Evolutionary conservation across 2,113 vertebrate species (phyloP).

Genomic region (Bujurquina vittata): DNA sequence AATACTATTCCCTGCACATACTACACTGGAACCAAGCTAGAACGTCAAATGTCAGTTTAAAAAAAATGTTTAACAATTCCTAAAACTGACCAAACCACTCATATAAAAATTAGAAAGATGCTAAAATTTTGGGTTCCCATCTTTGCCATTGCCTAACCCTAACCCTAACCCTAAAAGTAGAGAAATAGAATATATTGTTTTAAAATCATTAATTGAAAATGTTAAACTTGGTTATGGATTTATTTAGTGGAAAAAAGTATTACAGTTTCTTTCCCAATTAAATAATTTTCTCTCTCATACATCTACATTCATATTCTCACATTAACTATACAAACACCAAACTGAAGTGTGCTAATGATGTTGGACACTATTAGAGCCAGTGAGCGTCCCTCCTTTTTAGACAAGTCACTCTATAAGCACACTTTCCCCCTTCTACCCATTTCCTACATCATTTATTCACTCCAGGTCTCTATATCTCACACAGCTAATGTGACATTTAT

Average conservation of each 20-base stretch:
- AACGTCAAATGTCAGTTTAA: background rate
- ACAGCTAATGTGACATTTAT: constrained; percentile 81
- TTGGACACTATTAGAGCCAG: constrained; percentile 50
- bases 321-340: constrained; percentile 32
- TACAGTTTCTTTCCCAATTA: background rate
- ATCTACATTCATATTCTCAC: constrained; percentile 22
- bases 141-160: background rate
- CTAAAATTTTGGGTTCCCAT: background rate
- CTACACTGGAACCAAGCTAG: background rate
- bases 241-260: background rate
- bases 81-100: too few relatives aligned
- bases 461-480: constrained; percentile 73
- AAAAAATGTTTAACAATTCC: too few relatives aligned
- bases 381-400: constrained; percentile 14
- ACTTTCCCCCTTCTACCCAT: constrained; percentile 20
- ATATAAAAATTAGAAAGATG: background rate
- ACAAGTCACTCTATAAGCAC: background rate
- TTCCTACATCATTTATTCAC: constrained; percentile 57
- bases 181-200: background rate
- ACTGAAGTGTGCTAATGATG: constrained; percentile 46
- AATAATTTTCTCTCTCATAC: background rate
- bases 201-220: background rate
- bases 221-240: background rate
- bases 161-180: background rate
- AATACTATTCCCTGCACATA: background rate